Evolutionary conservation across 2,888 invertebrate species (phyloP).

Genomic region (Caprella mutica): DNA sequence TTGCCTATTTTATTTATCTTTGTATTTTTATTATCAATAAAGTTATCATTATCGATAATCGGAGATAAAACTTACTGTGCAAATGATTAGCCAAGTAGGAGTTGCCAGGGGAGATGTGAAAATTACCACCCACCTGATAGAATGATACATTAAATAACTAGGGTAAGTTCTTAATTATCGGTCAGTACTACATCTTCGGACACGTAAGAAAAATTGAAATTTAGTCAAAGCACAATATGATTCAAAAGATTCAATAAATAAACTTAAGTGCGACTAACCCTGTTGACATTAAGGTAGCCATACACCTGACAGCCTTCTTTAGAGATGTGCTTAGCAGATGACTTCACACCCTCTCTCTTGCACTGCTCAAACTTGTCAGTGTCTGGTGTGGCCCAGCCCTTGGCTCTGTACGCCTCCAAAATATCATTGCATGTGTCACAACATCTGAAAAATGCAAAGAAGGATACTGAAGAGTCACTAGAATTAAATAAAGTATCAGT

Average conservation of each 20-base stretch:
- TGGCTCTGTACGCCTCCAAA: constrained; percentile 74
- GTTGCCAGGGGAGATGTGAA: constrained; percentile 95
- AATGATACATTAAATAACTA: too few relatives aligned
- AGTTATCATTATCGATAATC: too few relatives aligned
- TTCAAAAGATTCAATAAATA: too few relatives aligned
- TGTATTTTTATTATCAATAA: too few relatives aligned
- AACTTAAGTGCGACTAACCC: constrained; percentile 50
- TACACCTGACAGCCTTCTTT: constrained; percentile 92
- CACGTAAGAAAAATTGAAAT: too few relatives aligned
- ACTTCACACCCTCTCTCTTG: constrained; percentile 56
- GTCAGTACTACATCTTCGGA: too few relatives aligned
- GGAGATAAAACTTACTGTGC: too few relatives aligned
- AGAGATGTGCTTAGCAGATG: constrained; percentile 58
- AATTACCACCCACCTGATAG: constrained; percentile 68
- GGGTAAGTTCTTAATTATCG: too few relatives aligned
- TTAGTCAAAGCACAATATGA: too few relatives aligned
- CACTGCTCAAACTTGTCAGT: constrained; percentile 78
- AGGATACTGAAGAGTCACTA: neutral
- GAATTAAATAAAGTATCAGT: too few relatives aligned
- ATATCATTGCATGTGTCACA: constrained; percentile 96
- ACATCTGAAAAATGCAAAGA: constrained; percentile 62
- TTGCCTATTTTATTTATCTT: too few relatives aligned
- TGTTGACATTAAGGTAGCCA: constrained; percentile 86
- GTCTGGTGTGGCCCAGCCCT: constrained; percentile 75
- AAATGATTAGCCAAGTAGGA: too few relatives aligned